Evolutionary conservation across 2,888 invertebrate genomes (phyloP).

Genomic region (Nymphalis polychloros): DNA sequence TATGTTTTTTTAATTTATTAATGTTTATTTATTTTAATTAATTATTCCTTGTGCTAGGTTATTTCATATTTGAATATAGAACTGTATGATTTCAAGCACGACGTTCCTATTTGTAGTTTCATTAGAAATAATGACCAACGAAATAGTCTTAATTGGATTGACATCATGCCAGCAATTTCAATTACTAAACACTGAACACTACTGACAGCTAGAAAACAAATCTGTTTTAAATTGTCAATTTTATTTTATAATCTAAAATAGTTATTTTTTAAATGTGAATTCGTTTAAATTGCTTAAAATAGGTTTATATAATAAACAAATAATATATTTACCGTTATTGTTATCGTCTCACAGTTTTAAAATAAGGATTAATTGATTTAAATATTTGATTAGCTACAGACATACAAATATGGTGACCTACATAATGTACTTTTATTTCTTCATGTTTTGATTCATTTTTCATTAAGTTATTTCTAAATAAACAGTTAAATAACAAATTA

Average conservation of each 20-base stretch:
- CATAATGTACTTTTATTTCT: too few relatives aligned
- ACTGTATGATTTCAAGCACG: not conserved
- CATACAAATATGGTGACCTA: too few relatives aligned
- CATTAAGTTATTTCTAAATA: too few relatives aligned
- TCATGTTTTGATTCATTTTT: too few relatives aligned
- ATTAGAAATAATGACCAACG: slow-evolving; percentile 27
- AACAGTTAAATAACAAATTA: too few relatives aligned
- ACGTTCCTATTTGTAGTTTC: slow-evolving; percentile 16
- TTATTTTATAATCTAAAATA: not conserved
- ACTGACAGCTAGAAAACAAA: slow-evolving; percentile 16
- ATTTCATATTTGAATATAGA: slow-evolving; percentile 9
- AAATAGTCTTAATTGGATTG: slow-evolving; percentile 25
- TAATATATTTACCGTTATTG: too few relatives aligned
- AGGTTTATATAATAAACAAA: too few relatives aligned
- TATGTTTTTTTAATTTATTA: not conserved
- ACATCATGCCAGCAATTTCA: slow-evolving; percentile 25
- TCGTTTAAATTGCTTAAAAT: not conserved
- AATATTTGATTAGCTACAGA: too few relatives aligned
- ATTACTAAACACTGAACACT: slow-evolving; percentile 15
- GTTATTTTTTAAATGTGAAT: not conserved
- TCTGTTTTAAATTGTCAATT: slow-evolving; percentile 10
- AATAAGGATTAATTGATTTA: too few relatives aligned
- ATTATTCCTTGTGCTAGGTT: not conserved
- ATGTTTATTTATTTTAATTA: not conserved
- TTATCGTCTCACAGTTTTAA: too few relatives aligned